Evolutionary conservation across 2,113 vertebrate species (phyloP), one percentile per base, ranked within the genome.

Genomic region (Corvus moneduloides): DNA sequence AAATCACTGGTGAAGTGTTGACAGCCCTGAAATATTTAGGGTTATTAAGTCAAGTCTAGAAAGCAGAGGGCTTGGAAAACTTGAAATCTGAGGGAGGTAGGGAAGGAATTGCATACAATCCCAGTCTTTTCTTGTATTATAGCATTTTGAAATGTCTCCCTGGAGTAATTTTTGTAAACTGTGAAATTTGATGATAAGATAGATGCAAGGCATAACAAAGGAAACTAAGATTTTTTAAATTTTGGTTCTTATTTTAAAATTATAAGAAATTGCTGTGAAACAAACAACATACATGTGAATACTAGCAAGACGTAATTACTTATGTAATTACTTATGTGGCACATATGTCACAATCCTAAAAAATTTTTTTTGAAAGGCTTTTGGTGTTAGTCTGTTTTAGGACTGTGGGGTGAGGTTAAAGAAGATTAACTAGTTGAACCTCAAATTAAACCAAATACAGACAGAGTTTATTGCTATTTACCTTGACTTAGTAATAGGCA

Each of bases 21-120:
- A 89, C 66, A 95, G 26, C 9, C 14, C 15, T 79, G 51, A 96
- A 90, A 85, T 85, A 93, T 73, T 88, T 76, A 75, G 20, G 27
- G 43, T 83, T 96, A 76, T 87, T 93, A 96, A 95, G 51, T 73
- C 41, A 87, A 84, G 37, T 79, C 73, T 95, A 82, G 89, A 95
- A 93, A 96, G 89, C 69, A 75, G 24, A 87, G 14, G 10, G 8
- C 41, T 46, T 79, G 56, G 66, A 95, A 89, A 91, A 82, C 17
- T 44, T 64, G 37, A 85, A 87, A 79, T 22, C 49, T 77, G 26
- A 43, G 7, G 16, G 7, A 86, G 4, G n/a, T 16, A 78, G 28
- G 37, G 18, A 61, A 44, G 35, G 24, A 61, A 41, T 56, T 79
- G 9, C 4, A 41, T 22, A 18, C 7, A 52, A 13, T 39, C 5